Conservation (phyloP, 1,140 invertebrate genomes). For the Micrasema minimum region DNA sequence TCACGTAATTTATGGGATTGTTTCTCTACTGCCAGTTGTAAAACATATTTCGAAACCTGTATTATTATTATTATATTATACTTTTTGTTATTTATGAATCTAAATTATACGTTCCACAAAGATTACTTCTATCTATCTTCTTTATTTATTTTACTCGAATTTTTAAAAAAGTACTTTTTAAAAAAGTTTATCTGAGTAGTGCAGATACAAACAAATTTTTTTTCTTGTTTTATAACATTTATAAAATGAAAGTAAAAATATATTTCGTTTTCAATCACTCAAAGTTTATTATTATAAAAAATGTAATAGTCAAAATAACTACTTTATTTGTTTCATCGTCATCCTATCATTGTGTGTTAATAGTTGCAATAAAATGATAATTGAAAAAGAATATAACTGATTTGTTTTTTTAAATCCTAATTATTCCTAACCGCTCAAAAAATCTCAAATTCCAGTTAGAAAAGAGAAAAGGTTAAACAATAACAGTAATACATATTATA, state of each 20-base stretch:
- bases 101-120: too few species aligned
- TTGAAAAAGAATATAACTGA: conserved; percentile 27
- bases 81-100: conserved; percentile 1
- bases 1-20: conserved; percentile 31
- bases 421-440: too few species aligned
- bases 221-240: conserved; percentile 42
- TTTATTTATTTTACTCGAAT: conserved; percentile 21
- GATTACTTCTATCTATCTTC: too few species aligned
- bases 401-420: too few species aligned
- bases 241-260: conserved; percentile 37
- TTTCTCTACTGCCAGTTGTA: conserved; percentile 20
- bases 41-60: too few species aligned
- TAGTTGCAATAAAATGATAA: conserved; percentile 55
- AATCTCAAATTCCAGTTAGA: neutral
- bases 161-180: conserved; percentile 16
- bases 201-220: conserved; percentile 17
- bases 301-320: conserved; percentile 33
- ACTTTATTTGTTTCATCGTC: conserved; percentile 49
- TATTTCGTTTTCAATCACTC: conserved; percentile 8
- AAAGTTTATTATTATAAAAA: conserved; percentile 6
- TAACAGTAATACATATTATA: neutral
- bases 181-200: conserved; percentile 17
- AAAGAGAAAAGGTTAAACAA: neutral
- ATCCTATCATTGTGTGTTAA: conserved; percentile 54
- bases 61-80: conserved; percentile 6